Evolutionary conservation across 1,140 invertebrate genomes (phyloP), one percentile per base, ranked within the genome.

Genomic region (Coelopa frigida): DNA sequence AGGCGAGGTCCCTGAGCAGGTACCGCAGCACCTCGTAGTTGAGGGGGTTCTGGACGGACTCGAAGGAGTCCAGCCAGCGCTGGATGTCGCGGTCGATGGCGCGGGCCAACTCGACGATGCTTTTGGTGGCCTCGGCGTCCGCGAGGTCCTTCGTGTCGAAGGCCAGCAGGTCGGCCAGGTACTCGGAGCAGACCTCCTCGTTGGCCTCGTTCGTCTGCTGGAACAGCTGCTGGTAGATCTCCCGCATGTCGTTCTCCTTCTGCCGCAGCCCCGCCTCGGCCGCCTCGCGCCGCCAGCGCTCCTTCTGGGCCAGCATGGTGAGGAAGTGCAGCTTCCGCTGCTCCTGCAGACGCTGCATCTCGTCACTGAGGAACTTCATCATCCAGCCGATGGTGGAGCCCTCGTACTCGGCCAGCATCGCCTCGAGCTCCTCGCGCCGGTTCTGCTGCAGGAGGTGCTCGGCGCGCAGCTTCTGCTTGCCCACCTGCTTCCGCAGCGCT

Each of bases 151-250:
- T 73, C 41, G 82, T 72, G 5, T 79, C 74, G 32, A 78, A 75
- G 3, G 74, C 70, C 6, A 85, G 74, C 17, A 85, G 75, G 50
- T 77, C 75, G 50, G 82, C 73, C 29, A 87, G 68, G 60, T 82
- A 85, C 1, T 73, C 61, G 77, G 80, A 5, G 80, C 78, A 8
- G 70, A 77, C 17, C 72, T 74, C 70, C 77, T 77, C 46, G 55
- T 83, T 75, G 7, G 76, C 70, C 55, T 78, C 72, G 36, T 56
- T 55, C 20, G 23, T 44, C 3, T 54, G 22, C 31, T 63, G 54
- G 46, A 83, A 86, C 41, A 85, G 76, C 68, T 87, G 81, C 56
- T 87, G 81, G 42, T 84, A 77, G 56, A 84, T 76, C 43, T 74
- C 50, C 23, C 81, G 68, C 44, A 78, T 59, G 45, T 78, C 67